These are phyloP conservation scores for Takifugu flavidus DNA, from an alignment of 2,113 vertebrate genomes.

Conservation along the genomic window DNA sequence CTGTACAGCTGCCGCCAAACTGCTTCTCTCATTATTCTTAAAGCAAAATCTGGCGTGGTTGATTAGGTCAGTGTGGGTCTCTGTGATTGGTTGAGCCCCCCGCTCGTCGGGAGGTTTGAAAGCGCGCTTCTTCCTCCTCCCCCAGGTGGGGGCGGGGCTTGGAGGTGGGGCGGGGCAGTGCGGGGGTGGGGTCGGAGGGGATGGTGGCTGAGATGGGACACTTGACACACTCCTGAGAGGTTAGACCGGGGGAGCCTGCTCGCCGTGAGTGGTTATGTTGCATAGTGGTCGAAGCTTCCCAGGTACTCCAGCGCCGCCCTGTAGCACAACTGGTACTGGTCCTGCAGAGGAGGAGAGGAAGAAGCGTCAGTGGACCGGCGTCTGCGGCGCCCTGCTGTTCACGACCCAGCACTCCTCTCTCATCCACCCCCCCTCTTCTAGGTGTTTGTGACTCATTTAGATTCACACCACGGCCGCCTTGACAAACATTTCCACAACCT, in stretches of 20 bases:
- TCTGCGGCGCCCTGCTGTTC: background rate
- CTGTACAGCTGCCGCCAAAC: constrained; percentile 61
- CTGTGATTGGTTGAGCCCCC: constrained; percentile 60
- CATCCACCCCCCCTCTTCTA: background rate
- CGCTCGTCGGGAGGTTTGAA: constrained; percentile 29
- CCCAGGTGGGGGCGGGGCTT: constrained; percentile 62
- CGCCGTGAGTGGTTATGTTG: constrained; percentile 87
- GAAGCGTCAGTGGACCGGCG: background rate
- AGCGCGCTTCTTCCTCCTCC: constrained; percentile 70
- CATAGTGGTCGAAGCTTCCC: constrained; percentile 99
- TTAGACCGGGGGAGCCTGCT: constrained; percentile 56
- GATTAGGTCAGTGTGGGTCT: constrained; percentile 47
- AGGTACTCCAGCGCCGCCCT: constrained; percentile 96
- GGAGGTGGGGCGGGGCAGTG: background rate
- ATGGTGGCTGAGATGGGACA: constrained; percentile 86
- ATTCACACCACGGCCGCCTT: background rate
- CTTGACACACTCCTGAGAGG: constrained; percentile 77
- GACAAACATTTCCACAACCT: too few relatives aligned
- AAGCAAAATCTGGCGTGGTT: constrained; percentile 61
- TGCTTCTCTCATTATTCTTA: constrained; percentile 52
- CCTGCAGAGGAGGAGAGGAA: constrained; percentile 70
- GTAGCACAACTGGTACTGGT: constrained; percentile 99
- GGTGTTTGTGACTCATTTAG: background rate
- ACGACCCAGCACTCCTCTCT: background rate
- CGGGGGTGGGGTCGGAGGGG: constrained; percentile 77